Base-by-base conservation (phyloP, 2,113 vertebrate genomes). In the Cisticola juncidis region DNA sequence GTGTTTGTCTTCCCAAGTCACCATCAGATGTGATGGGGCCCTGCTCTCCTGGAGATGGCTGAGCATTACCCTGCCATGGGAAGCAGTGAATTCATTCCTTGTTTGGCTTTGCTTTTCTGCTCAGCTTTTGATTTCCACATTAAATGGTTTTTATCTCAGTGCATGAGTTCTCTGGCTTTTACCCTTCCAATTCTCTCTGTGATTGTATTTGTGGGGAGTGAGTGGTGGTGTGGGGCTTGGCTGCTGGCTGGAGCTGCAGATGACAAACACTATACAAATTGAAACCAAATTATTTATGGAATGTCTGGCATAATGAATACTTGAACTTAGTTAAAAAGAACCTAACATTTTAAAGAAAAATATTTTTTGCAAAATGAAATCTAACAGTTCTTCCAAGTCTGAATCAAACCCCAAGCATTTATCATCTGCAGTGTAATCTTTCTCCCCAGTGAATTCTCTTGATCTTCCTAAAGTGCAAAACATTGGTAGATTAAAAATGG, bases 11-110 rank as follows among this genome's bases (percentile, higher is more conserved):
- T 42, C 50, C 31, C 42, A 50, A 64, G 21, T 42, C 10, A 31
- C n/a, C 0, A 0, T 62, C 14, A 33, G 14, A 1, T 6, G 4
- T 20, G 15, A 11, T 29, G 50, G 6, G 18, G 31, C 9, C 31
- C 50, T 57, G 35, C 6, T 57, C 14, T 57, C 12, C 35, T 18
- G 7, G 57, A 42, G 12, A 5, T 48, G 25, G 31, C 58, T 36
- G 42, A 80, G 11, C 6, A 26, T 3, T n/a, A 3, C 11, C 31
- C 18, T 31, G 3, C 42, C 18, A 5, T 33, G 21, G 58, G 31
- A 65, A 50, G 14, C 22, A 36, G 26, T 33, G 26, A 81, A 57
- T 72, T 80, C 0, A 26, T 80, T 81, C 44, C 18, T 65, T 50
- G 26, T 33, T 56, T 64, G 29, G 25, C 18, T 80, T 72, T 33